Evolutionary conservation across 2,113 vertebrate genomes (phyloP).

Genomic region (Syrrhaptes paradoxus): DNA sequence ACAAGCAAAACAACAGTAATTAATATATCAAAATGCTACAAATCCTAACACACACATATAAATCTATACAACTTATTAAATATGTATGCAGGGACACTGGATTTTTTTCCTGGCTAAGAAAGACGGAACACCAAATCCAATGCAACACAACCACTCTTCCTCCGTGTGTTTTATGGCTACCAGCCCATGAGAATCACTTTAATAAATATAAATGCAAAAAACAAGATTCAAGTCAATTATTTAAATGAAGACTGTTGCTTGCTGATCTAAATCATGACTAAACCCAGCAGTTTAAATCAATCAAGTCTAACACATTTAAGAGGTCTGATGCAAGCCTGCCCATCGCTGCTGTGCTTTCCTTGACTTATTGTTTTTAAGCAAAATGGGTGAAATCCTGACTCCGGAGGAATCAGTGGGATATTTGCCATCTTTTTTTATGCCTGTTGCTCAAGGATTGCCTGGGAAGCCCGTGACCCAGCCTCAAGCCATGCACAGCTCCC

Average conservation of each 20-base stretch:
- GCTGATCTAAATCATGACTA: background rate
- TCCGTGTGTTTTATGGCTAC: background rate
- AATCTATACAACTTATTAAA: background rate
- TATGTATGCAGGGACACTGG: background rate
- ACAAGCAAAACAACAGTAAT: constrained; percentile 14
- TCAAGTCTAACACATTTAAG: background rate
- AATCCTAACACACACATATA: background rate
- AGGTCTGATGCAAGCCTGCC: background rate
- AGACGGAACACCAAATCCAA: background rate
- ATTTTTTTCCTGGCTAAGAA: background rate
- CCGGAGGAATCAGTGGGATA: background rate
- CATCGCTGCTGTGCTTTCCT: background rate
- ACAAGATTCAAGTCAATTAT: background rate
- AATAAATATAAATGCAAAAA: constrained; percentile 21
- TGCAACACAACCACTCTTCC: background rate
- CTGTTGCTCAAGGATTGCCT: background rate
- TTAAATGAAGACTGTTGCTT: background rate
- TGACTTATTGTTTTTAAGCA: rapidly evolving
- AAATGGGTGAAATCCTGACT: background rate
- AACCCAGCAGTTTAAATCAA: background rate
- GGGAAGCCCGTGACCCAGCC: background rate
- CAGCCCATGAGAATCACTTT: background rate
- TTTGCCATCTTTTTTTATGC: background rate
- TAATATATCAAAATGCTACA: background rate
- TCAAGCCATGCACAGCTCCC: background rate